Evolutionary conservation across 2,797 vertebrate genomes (phyloP).

Genomic region (Sebastes cheni): DNA sequence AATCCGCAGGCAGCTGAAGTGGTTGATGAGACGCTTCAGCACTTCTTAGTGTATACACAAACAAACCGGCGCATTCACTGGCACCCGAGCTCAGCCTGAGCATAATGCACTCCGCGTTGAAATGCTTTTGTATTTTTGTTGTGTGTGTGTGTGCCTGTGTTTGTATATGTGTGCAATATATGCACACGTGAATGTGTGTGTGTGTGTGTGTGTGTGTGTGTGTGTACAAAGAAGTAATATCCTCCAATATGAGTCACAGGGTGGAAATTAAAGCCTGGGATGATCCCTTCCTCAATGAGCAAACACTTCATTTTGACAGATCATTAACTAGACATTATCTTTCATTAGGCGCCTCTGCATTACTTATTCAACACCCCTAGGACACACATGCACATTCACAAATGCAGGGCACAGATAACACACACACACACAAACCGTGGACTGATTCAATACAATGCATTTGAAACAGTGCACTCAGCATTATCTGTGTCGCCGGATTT

Average conservation of each 20-base stretch:
- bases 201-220: neutral
- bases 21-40: conserved; percentile 64
- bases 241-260: conserved; percentile 65
- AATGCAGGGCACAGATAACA: conserved; percentile 23
- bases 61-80: conserved; percentile 49
- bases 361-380: conserved; percentile 73
- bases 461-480: conserved; percentile 6
- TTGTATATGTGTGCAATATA: conserved; percentile 9
- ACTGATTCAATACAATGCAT: conserved; percentile 13
- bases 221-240: conserved; percentile 56
- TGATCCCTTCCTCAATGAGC: conserved; percentile 72
- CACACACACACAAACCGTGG: conserved; percentile 15
- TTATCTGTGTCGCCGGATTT: conserved; percentile 19
- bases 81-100: conserved; percentile 36
- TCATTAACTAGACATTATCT: conserved; percentile 82
- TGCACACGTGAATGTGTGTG: neutral
- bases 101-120: conserved; percentile 15
- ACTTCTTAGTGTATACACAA: conserved; percentile 53
- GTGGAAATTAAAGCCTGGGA: conserved; percentile 73
- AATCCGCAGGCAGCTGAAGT: conserved; percentile 67
- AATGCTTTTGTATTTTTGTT: conserved; percentile 42
- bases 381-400: conserved; percentile 51
- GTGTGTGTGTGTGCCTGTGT: neutral
- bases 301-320: conserved; percentile 81
- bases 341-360: conserved; percentile 77